A percentile compares a stretch with the other conserved stretches of the same genome.
These are phyloP conservation scores for Typhlichthys subterraneus DNA, from an alignment of 2,797 vertebrate genomes.

Conservation along the genomic window DNA sequence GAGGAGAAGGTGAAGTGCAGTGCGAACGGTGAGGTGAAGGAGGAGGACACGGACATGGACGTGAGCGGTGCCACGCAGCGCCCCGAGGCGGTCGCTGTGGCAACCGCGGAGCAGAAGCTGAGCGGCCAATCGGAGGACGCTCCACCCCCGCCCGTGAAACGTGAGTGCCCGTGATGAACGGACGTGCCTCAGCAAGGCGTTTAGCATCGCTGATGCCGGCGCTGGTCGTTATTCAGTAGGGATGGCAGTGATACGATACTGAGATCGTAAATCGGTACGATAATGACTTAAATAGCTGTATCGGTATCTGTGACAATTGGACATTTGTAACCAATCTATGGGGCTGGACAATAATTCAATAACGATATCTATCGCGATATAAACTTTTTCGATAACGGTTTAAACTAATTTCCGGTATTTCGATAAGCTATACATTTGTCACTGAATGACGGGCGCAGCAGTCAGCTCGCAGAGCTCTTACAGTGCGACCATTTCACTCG, in stretches of 20 bases:
- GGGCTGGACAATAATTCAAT: no score
- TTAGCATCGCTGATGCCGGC: background rate
- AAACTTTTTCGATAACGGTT: no score
- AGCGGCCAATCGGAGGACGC: conserved; percentile 56
- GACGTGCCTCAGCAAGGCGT: conserved; percentile 9
- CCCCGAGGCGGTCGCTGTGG: conserved; percentile 50
- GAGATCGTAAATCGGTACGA: no score
- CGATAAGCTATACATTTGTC: no score
- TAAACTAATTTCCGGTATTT: no score
- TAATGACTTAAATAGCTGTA: no score
- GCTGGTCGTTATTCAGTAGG: background rate
- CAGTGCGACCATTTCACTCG: no score
- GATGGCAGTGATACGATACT: background rate
- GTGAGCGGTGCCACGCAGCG: conserved; percentile 64
- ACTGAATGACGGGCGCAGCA: no score
- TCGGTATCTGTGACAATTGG: no score
- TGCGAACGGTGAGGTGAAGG: conserved; percentile 58
- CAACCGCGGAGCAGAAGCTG: conserved; percentile 55
- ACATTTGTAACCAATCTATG: background rate
- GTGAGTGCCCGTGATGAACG: conserved; percentile 45
- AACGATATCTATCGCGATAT: no score
- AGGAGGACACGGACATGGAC: conserved; percentile 52
- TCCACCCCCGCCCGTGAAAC: conserved; percentile 63
- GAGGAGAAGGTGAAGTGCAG: conserved; percentile 21
- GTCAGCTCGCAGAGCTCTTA: no score